These are phyloP conservation scores for Muraenolepis orangiensis DNA, from an alignment of 2,797 vertebrate genomes.

Conservation along the genomic window DNA sequence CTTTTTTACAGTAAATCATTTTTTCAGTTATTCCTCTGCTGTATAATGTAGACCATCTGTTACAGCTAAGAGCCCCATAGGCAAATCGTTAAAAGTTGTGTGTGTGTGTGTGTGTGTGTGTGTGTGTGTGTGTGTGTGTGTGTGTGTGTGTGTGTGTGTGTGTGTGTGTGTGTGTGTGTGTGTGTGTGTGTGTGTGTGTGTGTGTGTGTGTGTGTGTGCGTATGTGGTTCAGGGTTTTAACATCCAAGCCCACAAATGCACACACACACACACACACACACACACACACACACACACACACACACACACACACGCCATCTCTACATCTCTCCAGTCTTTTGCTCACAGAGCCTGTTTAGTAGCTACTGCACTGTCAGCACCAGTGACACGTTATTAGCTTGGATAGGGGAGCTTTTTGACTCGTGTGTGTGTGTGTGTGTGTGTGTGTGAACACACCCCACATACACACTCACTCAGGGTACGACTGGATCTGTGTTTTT, in stretches of 20 bases:
- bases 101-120: neutral
- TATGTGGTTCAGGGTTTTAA: too few relatives aligned
- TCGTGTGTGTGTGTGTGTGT: constrained; percentile 23
- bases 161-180: neutral
- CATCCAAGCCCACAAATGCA: too few relatives aligned
- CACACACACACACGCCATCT: neutral
- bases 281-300: constrained; percentile 7
- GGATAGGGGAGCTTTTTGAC: constrained; percentile 48
- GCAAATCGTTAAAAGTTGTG: constrained; percentile 18
- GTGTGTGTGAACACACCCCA: constrained; percentile 4
- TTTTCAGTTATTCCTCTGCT: constrained; percentile 24
- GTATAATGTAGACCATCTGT: constrained; percentile 45
- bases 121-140: constrained; percentile 7
- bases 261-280: neutral
- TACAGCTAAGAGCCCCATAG: constrained; percentile 7
- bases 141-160: neutral
- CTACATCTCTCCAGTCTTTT: neutral
- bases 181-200: too few relatives aligned
- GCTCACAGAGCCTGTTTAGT: constrained; percentile 21
- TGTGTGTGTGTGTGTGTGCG: too few relatives aligned
- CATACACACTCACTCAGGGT: neutral
- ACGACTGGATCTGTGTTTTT: constrained; percentile 30
- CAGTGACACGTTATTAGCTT: constrained; percentile 57
- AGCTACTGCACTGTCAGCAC: constrained; percentile 57
- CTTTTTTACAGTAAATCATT: constrained; percentile 12